Evolutionary conservation across 1,140 invertebrate species (phyloP), one percentile per base, ranked within the genome.

Genomic region (Ladona fulva): DNA sequence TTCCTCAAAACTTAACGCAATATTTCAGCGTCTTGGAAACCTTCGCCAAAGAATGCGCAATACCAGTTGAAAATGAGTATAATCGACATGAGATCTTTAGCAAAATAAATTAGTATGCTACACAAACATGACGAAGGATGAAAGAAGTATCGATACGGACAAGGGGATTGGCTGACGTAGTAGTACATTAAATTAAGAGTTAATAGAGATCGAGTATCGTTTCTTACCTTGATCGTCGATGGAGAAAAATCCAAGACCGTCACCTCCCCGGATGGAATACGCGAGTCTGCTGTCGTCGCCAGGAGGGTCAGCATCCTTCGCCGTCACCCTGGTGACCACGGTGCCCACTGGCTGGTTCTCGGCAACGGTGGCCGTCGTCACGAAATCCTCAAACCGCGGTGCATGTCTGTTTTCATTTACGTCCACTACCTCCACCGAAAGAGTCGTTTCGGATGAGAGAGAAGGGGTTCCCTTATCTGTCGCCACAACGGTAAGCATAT

Each of bases 351-450:
- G 91, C 81, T 89, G 89, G 85, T 94, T 95, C 84, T 95, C 96
- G 79, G 82, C 86, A 76, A 96, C 90, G 79, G 85, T 88, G 42
- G 91, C 91, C 29, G 88, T 86, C 10, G 92, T 86, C 42, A 95
- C 92, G 81, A 93, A 93, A 84, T 95, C 94, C 25, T 89, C 88
- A 84, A 99, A 99, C 59, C 89, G 85, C 0, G 97, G 97, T 25
- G 94, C 86, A 82, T 93, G 89, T 3, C 92, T 85, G 84, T 97
- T 97, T 84, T 98, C 95, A 83, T 98, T 96, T 14, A 98, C 95
- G 86, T 98, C 95, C 74, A 95, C 90, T 25, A 99, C 90, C 83
- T 97, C 94, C 8, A 99, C 90, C 19, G 94, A 80, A 75, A 85
- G 87, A 74, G 90, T 90, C 44, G 92, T 90, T 80, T 95, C 92